A percentile compares a stretch with the other conserved stretches of the same genome.
These are phyloP conservation scores for Caenorhabditis uteleia DNA, from an alignment of 2,888 invertebrate genomes.

Conservation along the genomic window DNA sequence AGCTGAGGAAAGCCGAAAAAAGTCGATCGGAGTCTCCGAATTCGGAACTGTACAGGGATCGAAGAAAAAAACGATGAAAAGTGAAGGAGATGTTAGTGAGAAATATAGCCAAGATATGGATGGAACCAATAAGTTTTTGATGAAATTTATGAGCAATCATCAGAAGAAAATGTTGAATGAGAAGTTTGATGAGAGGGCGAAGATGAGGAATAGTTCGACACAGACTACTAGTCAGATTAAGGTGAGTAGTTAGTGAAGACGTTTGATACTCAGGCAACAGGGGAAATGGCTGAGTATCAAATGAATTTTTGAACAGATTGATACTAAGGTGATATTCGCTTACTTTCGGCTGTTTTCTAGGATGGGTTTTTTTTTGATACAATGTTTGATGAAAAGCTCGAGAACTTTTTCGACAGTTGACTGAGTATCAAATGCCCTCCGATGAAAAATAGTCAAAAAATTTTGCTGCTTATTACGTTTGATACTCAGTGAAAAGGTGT, in stretches of 20 bases:
- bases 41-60: constrained; percentile 19
- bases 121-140: constrained; percentile 53
- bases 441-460: too few species aligned
- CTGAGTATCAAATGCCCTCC: too few species aligned
- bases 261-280: not conserved
- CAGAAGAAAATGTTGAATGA: constrained; percentile 64
- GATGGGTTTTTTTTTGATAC: too few species aligned
- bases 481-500: too few species aligned
- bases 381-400: too few species aligned
- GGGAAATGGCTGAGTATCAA: not conserved
- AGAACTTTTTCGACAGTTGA: too few species aligned
- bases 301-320: not conserved
- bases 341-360: too few species aligned
- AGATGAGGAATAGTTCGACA: constrained; percentile 59
- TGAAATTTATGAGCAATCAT: constrained; percentile 64
- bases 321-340: too few species aligned
- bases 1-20: constrained; percentile 31
- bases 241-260: too few species aligned
- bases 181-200: constrained; percentile 56
- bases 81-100: constrained; percentile 36
- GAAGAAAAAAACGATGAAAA: constrained; percentile 25
- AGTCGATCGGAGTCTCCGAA: constrained; percentile 29
- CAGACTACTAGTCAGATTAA: constrained; percentile 54
- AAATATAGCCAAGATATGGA: constrained; percentile 47
- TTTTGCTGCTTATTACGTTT: too few species aligned